A percentile compares a stretch with the other conserved stretches of the same genome.
phyloP scores from a whole-genome alignment of 2,888 invertebrate genomes.

The Argyresthia goedartella region DNA sequence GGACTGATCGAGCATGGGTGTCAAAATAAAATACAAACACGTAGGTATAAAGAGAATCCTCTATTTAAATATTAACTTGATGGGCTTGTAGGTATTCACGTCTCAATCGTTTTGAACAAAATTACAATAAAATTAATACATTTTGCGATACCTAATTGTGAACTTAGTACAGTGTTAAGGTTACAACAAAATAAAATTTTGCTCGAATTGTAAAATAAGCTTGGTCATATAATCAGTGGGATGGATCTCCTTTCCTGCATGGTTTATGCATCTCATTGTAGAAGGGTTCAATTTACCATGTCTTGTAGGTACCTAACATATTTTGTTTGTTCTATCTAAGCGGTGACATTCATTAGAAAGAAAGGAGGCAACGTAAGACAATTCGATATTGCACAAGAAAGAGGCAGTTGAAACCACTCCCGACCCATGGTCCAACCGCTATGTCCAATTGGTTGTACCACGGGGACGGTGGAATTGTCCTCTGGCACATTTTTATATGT shows the following conservation, averaged over 20 bases:
- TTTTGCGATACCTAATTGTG: slow-evolving; percentile 13
- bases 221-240: not conserved
- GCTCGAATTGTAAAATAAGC: not conserved
- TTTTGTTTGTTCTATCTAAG: too few relatives aligned
- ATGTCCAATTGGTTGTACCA: too few relatives aligned
- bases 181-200: not conserved
- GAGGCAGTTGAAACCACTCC: too few relatives aligned
- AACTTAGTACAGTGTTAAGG: not conserved
- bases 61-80: slow-evolving; percentile 52
- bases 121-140: slow-evolving; percentile 28
- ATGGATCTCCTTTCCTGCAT: not conserved
- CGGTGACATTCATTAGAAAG: too few relatives aligned
- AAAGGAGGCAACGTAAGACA: too few relatives aligned
- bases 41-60: slow-evolving; percentile 45
- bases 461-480: too few relatives aligned
- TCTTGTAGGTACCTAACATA: not conserved
- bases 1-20: too few relatives aligned
- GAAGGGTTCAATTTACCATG: not conserved
- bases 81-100: slow-evolving; percentile 52
- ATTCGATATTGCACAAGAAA: too few relatives aligned
- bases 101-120: slow-evolving; percentile 47
- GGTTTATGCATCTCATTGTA: not conserved
- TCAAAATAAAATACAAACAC: slow-evolving; percentile 14
- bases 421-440: too few relatives aligned
- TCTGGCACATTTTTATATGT: too few relatives aligned